These are phyloP conservation scores for Macrobrachium nipponense DNA, from an alignment of 1,140 invertebrate species.

Conservation along the genomic window DNA sequence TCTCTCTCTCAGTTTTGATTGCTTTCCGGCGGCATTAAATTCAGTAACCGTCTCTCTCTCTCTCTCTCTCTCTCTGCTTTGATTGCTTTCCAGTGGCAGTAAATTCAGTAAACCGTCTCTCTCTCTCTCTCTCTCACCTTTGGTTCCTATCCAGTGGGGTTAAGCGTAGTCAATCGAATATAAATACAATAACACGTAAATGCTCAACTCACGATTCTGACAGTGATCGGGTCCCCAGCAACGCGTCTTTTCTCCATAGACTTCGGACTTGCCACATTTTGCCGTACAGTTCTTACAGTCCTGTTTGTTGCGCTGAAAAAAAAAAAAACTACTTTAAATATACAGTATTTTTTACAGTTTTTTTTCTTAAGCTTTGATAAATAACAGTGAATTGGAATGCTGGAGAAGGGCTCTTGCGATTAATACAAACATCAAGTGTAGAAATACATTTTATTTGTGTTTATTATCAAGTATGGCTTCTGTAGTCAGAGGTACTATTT, in stretches of 20 bases:
- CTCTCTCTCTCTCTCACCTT: slow-evolving; percentile 16
- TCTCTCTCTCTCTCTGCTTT: neutral
- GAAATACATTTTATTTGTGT: too few species aligned
- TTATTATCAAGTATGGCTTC: too few species aligned
- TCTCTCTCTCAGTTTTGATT: neutral
- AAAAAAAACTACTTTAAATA: neutral
- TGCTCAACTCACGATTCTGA: slow-evolving; percentile 16
- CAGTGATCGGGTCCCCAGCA: slow-evolving; percentile 28
- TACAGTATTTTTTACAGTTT: too few species aligned
- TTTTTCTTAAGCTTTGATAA: too few species aligned
- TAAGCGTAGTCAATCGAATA: neutral
- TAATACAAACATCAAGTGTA: too few species aligned
- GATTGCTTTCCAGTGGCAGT: neutral
- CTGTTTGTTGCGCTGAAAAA: neutral
- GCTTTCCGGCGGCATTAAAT: neutral
- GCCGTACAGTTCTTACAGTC: slow-evolving; percentile 6
- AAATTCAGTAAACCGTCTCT: too few species aligned
- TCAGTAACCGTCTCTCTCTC: neutral
- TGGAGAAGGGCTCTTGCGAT: too few species aligned
- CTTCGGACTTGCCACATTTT: neutral
- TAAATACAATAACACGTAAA: too few species aligned
- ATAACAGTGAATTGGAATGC: too few species aligned
- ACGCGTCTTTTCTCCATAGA: slow-evolving; percentile 3
- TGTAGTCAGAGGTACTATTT: too few species aligned
- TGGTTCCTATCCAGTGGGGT: too few species aligned